Conservation (phyloP, 2,888 invertebrate species). For the Arctia plantaginis region DNA sequence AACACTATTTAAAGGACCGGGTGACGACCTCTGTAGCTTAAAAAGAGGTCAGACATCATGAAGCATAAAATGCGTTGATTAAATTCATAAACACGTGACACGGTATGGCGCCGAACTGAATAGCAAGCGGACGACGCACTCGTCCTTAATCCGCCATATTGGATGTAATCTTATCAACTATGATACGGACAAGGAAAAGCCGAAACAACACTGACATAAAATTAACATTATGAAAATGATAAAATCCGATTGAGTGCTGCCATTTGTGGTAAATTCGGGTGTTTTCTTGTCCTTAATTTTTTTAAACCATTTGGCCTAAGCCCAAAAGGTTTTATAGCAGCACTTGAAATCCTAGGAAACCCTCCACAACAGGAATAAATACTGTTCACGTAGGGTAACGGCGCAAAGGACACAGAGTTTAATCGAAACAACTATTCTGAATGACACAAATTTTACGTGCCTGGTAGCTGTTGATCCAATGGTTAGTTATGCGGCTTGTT, state of each 20-base stretch:
- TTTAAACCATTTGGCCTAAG: too few relatives aligned
- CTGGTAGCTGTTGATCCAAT: too few relatives aligned
- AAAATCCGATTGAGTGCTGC: constrained; percentile 63
- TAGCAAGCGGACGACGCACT: constrained; percentile 31
- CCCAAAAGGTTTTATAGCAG: neutral
- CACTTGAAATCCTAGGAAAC: neutral
- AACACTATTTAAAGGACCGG: constrained; percentile 1
- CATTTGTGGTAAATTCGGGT: neutral
- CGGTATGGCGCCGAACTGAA: constrained; percentile 32
- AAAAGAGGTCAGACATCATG: constrained; percentile 12
- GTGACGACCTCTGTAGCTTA: constrained; percentile 2
- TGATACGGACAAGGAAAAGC: constrained; percentile 61
- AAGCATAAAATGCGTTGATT: constrained; percentile 14
- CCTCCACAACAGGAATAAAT: too few relatives aligned
- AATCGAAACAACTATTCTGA: too few relatives aligned
- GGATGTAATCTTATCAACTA: constrained; percentile 60
- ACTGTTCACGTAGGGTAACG: too few relatives aligned
- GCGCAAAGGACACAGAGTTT: too few relatives aligned
- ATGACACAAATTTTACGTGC: too few relatives aligned
- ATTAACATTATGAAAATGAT: constrained; percentile 64
- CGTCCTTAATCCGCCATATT: constrained; percentile 43
- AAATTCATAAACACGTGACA: constrained; percentile 24
- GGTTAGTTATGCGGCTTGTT: too few relatives aligned
- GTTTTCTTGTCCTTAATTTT: too few relatives aligned
- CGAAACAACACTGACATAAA: constrained; percentile 62